A percentile compares a stretch with the other conserved stretches of the same genome.
Conservation (phyloP, 2,113 vertebrate genomes). For the Nycticryphes semicollaris region DNA sequence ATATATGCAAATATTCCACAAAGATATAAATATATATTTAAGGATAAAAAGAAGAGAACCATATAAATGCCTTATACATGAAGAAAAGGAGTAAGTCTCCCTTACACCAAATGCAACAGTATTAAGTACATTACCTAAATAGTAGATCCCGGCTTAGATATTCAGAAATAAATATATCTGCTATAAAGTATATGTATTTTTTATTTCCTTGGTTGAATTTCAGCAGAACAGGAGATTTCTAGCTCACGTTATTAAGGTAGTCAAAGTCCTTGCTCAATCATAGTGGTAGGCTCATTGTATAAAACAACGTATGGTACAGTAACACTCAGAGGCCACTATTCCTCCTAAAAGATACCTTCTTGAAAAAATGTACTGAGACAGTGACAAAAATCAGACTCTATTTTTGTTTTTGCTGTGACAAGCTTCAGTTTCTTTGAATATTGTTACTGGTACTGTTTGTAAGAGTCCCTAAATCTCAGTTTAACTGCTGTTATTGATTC, state of each 20-base stretch:
- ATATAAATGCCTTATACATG: neutral
- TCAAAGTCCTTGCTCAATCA: neutral
- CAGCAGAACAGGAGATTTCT: neutral
- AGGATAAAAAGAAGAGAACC: neutral
- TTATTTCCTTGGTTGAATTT: neutral
- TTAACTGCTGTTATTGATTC: constrained; percentile 30
- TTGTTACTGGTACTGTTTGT: neutral
- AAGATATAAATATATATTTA: neutral
- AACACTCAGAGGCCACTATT: neutral
- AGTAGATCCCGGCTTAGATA: neutral
- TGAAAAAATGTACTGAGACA: neutral
- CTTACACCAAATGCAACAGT: neutral
- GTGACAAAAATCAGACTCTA: neutral
- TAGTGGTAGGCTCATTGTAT: neutral
- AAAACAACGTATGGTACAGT: neutral
- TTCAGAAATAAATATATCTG: neutral
- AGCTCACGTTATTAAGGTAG: neutral
- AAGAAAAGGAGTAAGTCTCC: neutral
- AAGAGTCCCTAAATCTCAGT: constrained; percentile 23
- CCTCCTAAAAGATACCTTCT: neutral
- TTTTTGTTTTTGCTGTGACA: neutral
- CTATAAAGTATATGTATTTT: neutral
- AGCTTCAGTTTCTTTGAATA: constrained; percentile 9
- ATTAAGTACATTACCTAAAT: neutral
- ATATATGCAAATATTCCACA: neutral